Evolutionary conservation across 2,797 vertebrate species (phyloP).

Genomic region (Diglossa cyanea): DNA sequence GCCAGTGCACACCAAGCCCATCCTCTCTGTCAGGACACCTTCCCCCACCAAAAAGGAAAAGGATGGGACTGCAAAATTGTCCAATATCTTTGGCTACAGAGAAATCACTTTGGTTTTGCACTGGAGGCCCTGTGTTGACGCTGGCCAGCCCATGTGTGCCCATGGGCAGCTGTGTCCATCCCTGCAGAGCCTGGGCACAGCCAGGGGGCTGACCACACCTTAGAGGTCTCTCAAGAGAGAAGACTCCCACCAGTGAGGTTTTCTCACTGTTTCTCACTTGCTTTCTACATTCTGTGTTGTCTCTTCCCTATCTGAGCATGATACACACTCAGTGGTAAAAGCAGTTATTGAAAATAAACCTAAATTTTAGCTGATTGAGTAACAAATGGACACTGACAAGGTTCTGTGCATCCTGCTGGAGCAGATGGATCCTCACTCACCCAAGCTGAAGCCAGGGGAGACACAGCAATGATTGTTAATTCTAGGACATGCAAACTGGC

Average conservation of each 20-base stretch:
- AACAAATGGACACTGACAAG: not conserved
- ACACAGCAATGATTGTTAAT: not conserved
- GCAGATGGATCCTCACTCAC: not conserved
- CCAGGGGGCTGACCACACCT: not conserved
- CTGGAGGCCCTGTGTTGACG: not conserved
- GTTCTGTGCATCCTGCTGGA: not conserved
- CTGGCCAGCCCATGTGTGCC: accelerated
- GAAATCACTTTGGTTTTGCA: not conserved
- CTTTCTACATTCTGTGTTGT: slow-evolving; percentile 68
- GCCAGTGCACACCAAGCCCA: accelerated
- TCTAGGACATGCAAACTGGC: not conserved
- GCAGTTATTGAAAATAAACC: slow-evolving; percentile 65
- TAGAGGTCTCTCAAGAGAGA: not conserved
- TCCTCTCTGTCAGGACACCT: not conserved
- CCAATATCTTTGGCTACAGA: not conserved
- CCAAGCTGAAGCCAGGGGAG: not conserved
- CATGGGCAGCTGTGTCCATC: not conserved
- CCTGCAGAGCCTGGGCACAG: not conserved
- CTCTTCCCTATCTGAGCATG: slow-evolving; percentile 64
- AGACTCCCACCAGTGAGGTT: slow-evolving; percentile 67
- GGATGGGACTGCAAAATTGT: not conserved
- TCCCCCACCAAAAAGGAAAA: not conserved
- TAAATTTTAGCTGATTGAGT: slow-evolving; percentile 42
- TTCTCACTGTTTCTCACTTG: slow-evolving; percentile 62
- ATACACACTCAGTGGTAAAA: slow-evolving; percentile 68